Percentiles rank a stretch among this genome's conserved stretches.
Conservation (phyloP, 2,797 vertebrate genomes). For the Sternarchorhynchus goeldii region DNA sequence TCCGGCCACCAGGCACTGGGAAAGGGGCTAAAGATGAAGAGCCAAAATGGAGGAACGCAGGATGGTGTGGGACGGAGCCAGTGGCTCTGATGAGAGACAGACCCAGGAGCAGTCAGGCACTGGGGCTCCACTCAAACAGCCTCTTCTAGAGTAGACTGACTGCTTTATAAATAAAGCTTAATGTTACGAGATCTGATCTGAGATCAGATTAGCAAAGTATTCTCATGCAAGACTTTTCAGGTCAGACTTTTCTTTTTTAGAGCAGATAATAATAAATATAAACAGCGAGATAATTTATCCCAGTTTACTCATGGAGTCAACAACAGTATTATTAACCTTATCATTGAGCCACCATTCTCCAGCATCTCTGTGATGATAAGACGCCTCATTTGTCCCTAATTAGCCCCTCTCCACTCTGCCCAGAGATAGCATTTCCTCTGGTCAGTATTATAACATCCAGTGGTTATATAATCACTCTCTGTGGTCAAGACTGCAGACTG, state of each 20-base stretch:
- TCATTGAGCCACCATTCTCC: not conserved
- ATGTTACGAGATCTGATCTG: not conserved
- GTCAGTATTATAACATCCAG: slow-evolving; percentile 72
- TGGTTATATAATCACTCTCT: slow-evolving; percentile 60
- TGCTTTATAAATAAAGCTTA: not conserved
- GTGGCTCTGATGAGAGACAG: slow-evolving; percentile 63
- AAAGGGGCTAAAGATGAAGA: slow-evolving; percentile 55
- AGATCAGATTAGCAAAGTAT: not conserved
- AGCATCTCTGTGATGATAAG: slow-evolving; percentile 57
- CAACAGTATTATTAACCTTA: not conserved
- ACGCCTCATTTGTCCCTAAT: slow-evolving; percentile 68
- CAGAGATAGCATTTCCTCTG: slow-evolving; percentile 68
- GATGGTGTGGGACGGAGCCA: slow-evolving; percentile 41
- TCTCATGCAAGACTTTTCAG: not conserved
- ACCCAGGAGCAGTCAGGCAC: slow-evolving; percentile 23
- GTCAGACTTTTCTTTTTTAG: not conserved
- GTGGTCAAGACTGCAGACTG: slow-evolving; percentile 69
- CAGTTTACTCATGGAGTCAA: not conserved
- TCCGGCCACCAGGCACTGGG: slow-evolving; percentile 62
- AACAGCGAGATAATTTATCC: not conserved
- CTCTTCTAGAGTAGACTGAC: not conserved
- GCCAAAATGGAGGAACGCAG: slow-evolving; percentile 54
- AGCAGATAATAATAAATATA: not conserved
- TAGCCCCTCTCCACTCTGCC: slow-evolving; percentile 52
- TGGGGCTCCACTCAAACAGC: not conserved